These are phyloP conservation scores for Seira musarum DNA, from an alignment of 2,888 invertebrate genomes.

Conservation along the genomic window DNA sequence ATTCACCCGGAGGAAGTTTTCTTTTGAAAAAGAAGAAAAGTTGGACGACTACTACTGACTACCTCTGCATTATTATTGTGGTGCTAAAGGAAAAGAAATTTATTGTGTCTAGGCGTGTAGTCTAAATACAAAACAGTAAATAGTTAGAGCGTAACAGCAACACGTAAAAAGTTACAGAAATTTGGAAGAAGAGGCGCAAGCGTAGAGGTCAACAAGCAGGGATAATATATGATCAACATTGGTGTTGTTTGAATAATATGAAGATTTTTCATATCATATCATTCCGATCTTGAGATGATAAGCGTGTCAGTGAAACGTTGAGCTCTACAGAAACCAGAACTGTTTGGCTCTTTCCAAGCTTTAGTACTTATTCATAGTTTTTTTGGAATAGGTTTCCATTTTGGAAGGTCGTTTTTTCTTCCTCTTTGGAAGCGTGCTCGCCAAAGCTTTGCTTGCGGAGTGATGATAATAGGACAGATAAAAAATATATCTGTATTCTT, in stretches of 20 bases:
- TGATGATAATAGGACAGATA: slow-evolving; percentile 46
- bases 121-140: too few relatives aligned
- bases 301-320: slow-evolving; percentile 5
- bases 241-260: too few relatives aligned
- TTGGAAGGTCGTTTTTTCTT: slow-evolving; percentile 26
- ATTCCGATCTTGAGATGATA: slow-evolving; percentile 29
- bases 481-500: slow-evolving; percentile 22
- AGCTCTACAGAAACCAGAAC: slow-evolving; percentile 2
- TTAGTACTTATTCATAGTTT: not conserved
- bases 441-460: not conserved
- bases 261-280: slow-evolving; percentile 19
- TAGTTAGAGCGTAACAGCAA: not conserved
- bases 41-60: too few relatives aligned
- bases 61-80: too few relatives aligned
- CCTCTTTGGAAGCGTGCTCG: not conserved
- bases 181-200: too few relatives aligned
- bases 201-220: too few relatives aligned
- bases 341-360: not conserved
- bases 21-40: too few relatives aligned
- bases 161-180: too few relatives aligned
- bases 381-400: not conserved
- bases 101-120: not conserved
- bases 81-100: not conserved
- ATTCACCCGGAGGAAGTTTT: slow-evolving; percentile 6
- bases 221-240: too few relatives aligned